Conservation (phyloP, 1,140 invertebrate genomes). For the Trichonephila inaurata region DNA sequence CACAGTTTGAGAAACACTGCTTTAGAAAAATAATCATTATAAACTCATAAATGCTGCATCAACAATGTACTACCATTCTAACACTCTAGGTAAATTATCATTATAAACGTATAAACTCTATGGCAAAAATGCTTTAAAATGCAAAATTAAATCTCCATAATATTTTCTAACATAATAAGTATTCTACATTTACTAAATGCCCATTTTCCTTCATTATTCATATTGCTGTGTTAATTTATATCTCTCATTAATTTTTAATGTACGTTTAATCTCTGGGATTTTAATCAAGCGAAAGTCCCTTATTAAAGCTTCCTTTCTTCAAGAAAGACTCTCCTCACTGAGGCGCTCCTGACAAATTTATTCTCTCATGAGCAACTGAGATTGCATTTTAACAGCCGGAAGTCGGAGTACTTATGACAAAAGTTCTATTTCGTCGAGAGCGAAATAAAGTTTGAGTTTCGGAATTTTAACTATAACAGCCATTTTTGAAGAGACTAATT, state of each 20-base stretch:
- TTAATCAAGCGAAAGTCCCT: neutral
- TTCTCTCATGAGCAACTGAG: neutral
- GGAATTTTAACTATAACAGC: neutral
- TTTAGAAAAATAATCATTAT: no score
- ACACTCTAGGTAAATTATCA: no score
- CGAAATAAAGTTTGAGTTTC: neutral
- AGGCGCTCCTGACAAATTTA: constrained; percentile 5
- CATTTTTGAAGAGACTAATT: neutral
- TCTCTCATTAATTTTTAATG: neutral
- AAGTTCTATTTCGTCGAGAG: neutral
- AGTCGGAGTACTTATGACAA: constrained; percentile 8
- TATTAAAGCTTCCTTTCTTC: neutral
- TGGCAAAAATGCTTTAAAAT: no score
- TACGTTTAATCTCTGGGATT: neutral
- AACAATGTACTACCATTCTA: no score
- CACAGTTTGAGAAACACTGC: no score
- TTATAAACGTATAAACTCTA: no score
- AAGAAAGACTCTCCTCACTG: neutral
- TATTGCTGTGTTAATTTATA: neutral
- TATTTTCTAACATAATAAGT: neutral
- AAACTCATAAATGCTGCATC: no score
- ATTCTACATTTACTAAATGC: neutral
- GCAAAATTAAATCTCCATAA: neutral
- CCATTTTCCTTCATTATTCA: neutral
- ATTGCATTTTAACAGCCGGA: constrained; percentile 24